Percentiles rank a stretch among this genome's conserved stretches.
Evolutionary conservation across 1,140 invertebrate genomes (phyloP).

Genomic region (Caenorhabditis briggsae): DNA sequence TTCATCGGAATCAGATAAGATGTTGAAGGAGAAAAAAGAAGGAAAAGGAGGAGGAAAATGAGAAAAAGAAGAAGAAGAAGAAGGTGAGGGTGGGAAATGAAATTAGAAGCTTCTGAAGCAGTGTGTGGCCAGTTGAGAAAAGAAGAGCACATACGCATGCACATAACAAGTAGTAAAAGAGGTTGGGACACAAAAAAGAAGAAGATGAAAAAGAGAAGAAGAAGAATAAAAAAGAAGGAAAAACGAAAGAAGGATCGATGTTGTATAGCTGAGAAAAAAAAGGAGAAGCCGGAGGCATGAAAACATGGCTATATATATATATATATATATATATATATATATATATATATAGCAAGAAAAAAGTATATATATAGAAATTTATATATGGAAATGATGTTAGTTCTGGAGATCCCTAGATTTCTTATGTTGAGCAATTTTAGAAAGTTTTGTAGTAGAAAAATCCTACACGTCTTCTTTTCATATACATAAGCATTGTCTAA

Average conservation of each 20-base stretch:
- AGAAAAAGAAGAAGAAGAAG: not conserved
- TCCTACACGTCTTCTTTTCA: too few species aligned
- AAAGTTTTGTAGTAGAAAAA: too few species aligned
- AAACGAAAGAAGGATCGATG: conserved; percentile 15
- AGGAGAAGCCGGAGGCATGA: not conserved
- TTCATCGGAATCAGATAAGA: conserved; percentile 50
- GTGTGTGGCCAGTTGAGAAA: conserved; percentile 4
- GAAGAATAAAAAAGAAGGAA: not conserved
- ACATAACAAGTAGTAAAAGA: conserved; percentile 41
- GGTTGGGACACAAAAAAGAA: not conserved
- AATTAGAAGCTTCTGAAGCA: conserved; percentile 52
- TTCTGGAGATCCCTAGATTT: not conserved
- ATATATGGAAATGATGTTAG: not conserved
- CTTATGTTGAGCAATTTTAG: too few species aligned
- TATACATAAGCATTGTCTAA: too few species aligned
- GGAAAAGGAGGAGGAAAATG: not conserved
- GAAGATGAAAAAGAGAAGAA: not conserved
- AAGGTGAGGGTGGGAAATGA: conserved; percentile 52
- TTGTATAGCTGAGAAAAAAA: conserved; percentile 38
- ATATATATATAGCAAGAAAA: not conserved
- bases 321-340: too few species aligned
- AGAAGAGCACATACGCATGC: conserved; percentile 4
- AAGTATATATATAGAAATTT: not conserved
- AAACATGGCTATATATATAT: conserved; percentile 20
- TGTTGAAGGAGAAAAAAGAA: not conserved